A percentile compares a stretch with the other conserved stretches of the same genome.
phyloP scores from a whole-genome alignment of 2,797 vertebrate species.

The Sebastes baramenuke region DNA sequence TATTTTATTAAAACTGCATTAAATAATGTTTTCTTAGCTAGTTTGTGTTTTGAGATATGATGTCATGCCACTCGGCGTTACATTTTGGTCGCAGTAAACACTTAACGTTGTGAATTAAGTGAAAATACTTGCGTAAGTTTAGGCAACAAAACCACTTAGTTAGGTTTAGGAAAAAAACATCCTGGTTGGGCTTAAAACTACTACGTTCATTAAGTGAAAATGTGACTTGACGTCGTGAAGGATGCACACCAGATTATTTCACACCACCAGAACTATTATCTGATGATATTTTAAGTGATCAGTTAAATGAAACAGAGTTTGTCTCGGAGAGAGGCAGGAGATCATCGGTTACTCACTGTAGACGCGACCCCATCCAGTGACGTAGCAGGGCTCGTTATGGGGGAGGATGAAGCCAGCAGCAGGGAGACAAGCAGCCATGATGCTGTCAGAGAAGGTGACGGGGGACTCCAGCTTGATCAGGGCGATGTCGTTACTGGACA shows the following conservation, averaged over 20 bases:
- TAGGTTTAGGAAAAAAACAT: no score
- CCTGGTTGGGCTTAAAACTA: no score
- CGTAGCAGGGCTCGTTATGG: constrained; percentile 79
- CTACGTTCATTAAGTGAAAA: no score
- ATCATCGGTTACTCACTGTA: constrained; percentile 78
- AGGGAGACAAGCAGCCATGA: constrained; percentile 86
- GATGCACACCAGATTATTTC: accelerated
- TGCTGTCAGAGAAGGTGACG: constrained; percentile 73
- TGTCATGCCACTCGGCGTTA: no score
- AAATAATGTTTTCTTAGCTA: not conserved
- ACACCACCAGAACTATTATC: accelerated
- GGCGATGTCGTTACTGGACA: constrained; percentile 87
- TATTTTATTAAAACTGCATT: not conserved
- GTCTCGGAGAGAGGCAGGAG: not conserved
- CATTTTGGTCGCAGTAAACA: no score
- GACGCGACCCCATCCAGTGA: constrained; percentile 89
- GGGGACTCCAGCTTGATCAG: constrained; percentile 87
- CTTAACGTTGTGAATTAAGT: no score
- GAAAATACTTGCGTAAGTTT: no score
- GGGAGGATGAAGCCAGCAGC: constrained; percentile 62
- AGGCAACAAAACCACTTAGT: no score
- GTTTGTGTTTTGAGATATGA: not conserved
- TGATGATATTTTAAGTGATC: not conserved
- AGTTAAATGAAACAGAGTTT: not conserved
- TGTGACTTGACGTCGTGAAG: no score